These are phyloP conservation scores for Stercorarius parasiticus DNA, from an alignment of 2,113 vertebrate genomes.

Conservation along the genomic window DNA sequence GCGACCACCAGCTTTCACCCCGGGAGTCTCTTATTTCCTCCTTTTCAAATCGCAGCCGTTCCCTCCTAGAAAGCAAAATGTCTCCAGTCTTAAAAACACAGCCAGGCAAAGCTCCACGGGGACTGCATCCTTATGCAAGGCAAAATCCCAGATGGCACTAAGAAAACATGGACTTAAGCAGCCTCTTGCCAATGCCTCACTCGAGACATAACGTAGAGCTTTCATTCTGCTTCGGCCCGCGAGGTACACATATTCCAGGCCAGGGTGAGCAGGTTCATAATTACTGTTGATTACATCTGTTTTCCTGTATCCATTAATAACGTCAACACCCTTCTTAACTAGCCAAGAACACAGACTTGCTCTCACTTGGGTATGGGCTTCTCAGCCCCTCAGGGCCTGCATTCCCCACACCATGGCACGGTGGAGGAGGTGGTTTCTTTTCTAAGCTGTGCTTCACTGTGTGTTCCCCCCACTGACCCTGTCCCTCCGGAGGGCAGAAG, in stretches of 20 bases:
- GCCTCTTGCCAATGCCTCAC: background rate
- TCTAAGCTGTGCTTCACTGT: background rate
- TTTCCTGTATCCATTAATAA: background rate
- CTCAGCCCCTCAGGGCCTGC: background rate
- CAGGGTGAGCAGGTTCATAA: background rate
- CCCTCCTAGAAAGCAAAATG: background rate
- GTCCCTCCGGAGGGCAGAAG: background rate
- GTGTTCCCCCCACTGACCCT: accelerated
- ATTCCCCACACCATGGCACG: background rate
- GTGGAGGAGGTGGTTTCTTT: background rate
- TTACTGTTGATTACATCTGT: background rate
- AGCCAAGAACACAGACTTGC: background rate
- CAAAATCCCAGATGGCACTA: background rate
- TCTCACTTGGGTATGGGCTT: background rate
- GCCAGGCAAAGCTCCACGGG: background rate
- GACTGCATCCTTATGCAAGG: background rate
- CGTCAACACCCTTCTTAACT: background rate
- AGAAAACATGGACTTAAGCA: background rate
- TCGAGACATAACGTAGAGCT: background rate
- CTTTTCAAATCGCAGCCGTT: background rate
- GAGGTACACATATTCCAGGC: background rate
- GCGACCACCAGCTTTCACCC: background rate
- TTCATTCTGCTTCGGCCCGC: background rate
- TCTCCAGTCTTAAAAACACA: background rate
- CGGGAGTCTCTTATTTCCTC: background rate